A percentile compares a stretch with the other conserved stretches of the same genome.
Evolutionary conservation across 2,113 vertebrate species (phyloP).

Genomic region (Ameiurus melas): DNA sequence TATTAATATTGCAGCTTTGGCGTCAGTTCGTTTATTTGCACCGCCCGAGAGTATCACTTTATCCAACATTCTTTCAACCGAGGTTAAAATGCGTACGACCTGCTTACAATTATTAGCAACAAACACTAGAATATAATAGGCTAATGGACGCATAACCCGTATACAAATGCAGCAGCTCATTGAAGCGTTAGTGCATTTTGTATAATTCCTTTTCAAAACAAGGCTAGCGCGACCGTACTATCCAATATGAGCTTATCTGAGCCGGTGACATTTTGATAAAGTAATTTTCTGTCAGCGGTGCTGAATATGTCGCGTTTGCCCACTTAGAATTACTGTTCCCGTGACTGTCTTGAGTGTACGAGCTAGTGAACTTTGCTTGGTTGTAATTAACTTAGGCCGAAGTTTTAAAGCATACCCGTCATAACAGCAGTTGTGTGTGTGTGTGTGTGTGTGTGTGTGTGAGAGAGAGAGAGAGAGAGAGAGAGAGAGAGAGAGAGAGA

Average conservation of each 20-base stretch:
- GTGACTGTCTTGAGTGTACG: not conserved
- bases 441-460: not conserved
- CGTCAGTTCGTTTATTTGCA: not conserved
- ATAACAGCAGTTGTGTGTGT: not conserved
- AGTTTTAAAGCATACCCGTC: slow-evolving; percentile 31
- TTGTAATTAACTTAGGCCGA: slow-evolving; percentile 34
- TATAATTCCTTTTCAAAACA: slow-evolving; percentile 1
- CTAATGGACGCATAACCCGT: not conserved
- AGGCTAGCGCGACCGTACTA: slow-evolving; percentile 6
- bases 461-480: not conserved
- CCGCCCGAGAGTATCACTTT: not conserved
- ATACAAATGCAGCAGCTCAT: not conserved
- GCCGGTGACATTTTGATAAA: slow-evolving; percentile 39
- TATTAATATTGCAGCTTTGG: slow-evolving; percentile 1
- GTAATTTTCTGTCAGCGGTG: slow-evolving; percentile 25
- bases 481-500: not conserved
- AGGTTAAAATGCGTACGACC: not conserved
- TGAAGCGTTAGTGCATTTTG: not conserved
- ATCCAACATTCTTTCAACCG: not conserved
- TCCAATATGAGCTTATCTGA: slow-evolving; percentile 7
- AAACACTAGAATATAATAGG: not conserved
- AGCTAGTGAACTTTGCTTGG: slow-evolving; percentile 16
- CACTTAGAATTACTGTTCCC: slow-evolving; percentile 38
- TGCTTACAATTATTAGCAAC: not conserved
- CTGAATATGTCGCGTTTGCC: slow-evolving; percentile 20